Conservation (phyloP, 2,797 vertebrate species). For the Gymnothorax reevesii region DNA sequence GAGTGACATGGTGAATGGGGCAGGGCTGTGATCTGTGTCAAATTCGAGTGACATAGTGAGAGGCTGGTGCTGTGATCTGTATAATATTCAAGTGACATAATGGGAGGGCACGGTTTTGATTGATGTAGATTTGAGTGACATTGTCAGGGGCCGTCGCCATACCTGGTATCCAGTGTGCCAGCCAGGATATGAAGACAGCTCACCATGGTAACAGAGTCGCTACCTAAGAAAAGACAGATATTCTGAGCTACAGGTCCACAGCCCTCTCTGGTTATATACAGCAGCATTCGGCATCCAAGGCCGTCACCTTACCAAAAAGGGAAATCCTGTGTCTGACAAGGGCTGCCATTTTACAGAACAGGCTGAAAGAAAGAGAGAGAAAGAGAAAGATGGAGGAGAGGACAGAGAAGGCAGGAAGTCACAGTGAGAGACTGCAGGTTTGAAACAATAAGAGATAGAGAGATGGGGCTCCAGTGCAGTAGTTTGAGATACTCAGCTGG, state of each 20-base stretch:
- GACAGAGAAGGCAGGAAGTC: constrained; percentile 41
- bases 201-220: constrained; percentile 93
- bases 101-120: too few species aligned
- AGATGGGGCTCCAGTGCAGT: background rate
- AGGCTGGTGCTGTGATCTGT: background rate
- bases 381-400: constrained; percentile 29
- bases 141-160: constrained; percentile 35
- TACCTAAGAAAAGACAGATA: constrained; percentile 72
- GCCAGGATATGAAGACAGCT: constrained; percentile 98
- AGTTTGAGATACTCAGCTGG: background rate
- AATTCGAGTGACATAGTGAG: background rate
- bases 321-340: constrained; percentile 99
- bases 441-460: constrained; percentile 33
- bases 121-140: background rate
- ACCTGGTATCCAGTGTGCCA: constrained; percentile 96
- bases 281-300: background rate
- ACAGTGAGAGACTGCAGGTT: constrained; percentile 18
- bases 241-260: background rate
- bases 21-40: background rate
- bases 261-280: background rate
- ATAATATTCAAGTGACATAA: background rate
- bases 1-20: background rate
- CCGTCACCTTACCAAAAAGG: constrained; percentile 91
- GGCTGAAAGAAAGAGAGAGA: constrained; percentile 68
- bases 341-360: constrained; percentile 99